phyloP scores from a whole-genome alignment of 2,888 invertebrate species.

The Diarsia rubi region DNA sequence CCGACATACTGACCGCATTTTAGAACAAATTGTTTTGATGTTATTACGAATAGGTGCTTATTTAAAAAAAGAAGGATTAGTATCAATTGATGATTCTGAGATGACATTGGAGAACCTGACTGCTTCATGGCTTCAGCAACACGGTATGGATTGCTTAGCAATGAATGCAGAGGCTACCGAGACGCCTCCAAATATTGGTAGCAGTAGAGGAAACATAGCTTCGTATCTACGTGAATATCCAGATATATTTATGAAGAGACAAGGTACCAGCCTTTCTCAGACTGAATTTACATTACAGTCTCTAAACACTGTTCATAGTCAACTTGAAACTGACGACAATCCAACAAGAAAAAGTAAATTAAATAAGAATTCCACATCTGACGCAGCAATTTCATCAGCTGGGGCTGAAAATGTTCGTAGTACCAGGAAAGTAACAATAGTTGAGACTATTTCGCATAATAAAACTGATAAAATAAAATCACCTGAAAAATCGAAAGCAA shows the following conservation, averaged over 20 bases:
- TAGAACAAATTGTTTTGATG: constrained; percentile 87
- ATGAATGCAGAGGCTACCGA: constrained; percentile 76
- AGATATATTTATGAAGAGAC: constrained; percentile 84
- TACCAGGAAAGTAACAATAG: constrained; percentile 30
- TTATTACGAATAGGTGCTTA: constrained; percentile 81
- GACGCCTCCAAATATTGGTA: constrained; percentile 78
- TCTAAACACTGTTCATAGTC: constrained; percentile 40
- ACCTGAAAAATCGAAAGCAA: background rate
- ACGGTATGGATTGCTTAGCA: constrained; percentile 66
- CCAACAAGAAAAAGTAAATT: constrained; percentile 15
- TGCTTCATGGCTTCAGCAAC: constrained; percentile 46
- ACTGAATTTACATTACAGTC: constrained; percentile 48
- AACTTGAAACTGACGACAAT: constrained; percentile 39
- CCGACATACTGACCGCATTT: constrained; percentile 83
- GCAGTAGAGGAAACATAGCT: constrained; percentile 76
- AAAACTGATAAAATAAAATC: constrained; percentile 13
- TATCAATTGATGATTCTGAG: constrained; percentile 64
- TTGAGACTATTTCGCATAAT: constrained; percentile 13
- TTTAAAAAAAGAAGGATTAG: constrained; percentile 72
- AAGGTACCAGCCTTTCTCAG: constrained; percentile 68
- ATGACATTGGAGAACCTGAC: constrained; percentile 61
- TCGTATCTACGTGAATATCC: constrained; percentile 85
- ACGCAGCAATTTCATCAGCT: constrained; percentile 29
- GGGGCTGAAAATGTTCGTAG: constrained; percentile 32
- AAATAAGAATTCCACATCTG: constrained; percentile 18